These are phyloP conservation scores for Natator depressus DNA, from an alignment of 2,113 vertebrate genomes.

Conservation along the genomic window DNA sequence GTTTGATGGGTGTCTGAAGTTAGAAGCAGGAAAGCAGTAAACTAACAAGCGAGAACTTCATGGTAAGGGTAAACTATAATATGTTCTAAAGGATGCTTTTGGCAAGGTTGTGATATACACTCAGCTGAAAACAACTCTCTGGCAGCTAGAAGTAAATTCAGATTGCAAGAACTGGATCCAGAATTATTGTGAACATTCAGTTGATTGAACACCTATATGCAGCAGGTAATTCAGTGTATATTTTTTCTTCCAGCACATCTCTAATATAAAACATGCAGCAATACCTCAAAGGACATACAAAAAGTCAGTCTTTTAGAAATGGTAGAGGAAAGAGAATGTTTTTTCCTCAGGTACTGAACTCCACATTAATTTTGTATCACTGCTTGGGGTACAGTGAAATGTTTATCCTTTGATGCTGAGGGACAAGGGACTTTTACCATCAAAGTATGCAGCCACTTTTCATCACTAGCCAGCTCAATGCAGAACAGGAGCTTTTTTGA, in stretches of 20 bases:
- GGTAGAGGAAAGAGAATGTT: neutral
- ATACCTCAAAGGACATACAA: neutral
- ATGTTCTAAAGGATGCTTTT: neutral
- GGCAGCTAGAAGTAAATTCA: neutral
- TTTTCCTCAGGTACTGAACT: neutral
- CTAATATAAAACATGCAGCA: neutral
- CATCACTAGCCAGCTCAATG: neutral
- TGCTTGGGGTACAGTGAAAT: neutral
- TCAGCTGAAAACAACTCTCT: neutral
- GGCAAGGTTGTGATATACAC: neutral
- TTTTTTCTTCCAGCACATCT: neutral
- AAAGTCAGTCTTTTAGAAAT: neutral
- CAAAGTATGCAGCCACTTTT: neutral
- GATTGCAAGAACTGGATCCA: neutral
- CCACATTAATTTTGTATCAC: neutral
- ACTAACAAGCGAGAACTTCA: neutral
- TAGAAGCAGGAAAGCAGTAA: neutral
- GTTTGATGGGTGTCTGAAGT: neutral
- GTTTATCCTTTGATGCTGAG: slow-evolving; percentile 5
- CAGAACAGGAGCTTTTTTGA: slow-evolving; percentile 14
- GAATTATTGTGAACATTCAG: neutral
- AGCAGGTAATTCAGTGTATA: neutral
- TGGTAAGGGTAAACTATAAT: neutral
- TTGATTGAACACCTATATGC: neutral
- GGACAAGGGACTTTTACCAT: neutral